These are phyloP conservation scores for Orthosia cruda DNA, from an alignment of 2,888 invertebrate genomes.

Conservation along the genomic window DNA sequence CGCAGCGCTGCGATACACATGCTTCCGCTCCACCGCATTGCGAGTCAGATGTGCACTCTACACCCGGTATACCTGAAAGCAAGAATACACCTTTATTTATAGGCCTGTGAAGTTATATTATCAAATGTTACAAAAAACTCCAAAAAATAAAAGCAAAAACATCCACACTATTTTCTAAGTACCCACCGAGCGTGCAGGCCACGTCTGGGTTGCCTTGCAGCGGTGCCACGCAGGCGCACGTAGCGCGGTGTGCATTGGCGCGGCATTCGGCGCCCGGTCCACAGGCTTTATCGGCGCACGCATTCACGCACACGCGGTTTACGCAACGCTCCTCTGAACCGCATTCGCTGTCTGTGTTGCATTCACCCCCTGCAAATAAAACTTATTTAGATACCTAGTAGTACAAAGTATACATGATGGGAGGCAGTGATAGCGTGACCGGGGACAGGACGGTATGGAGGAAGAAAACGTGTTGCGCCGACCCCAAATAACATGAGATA, in stretches of 20 bases:
- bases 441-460: too few relatives aligned
- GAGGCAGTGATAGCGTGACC: too few relatives aligned
- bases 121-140: neutral
- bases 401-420: neutral
- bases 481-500: too few relatives aligned
- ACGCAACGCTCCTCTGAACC: constrained; percentile 94
- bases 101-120: neutral
- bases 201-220: constrained; percentile 96
- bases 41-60: constrained; percentile 94
- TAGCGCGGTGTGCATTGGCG: constrained; percentile 94
- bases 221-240: constrained; percentile 95
- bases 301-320: constrained; percentile 95
- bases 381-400: neutral
- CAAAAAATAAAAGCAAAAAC: neutral
- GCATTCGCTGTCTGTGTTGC: constrained; percentile 94
- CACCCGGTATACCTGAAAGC: constrained; percentile 84
- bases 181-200: constrained; percentile 93
- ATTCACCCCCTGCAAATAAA: constrained; percentile 89
- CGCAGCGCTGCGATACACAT: constrained; percentile 95
- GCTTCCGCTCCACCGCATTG: constrained; percentile 95
- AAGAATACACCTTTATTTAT: constrained; percentile 14
- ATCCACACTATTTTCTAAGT: constrained; percentile 1
- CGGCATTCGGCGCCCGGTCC: constrained; percentile 95
- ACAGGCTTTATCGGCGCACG: constrained; percentile 94
- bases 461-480: too few relatives aligned